Percentiles rank a stretch among this genome's conserved stretches.
Evolutionary conservation across 2,797 vertebrate species (phyloP).

Genomic region (Prionace glauca): DNA sequence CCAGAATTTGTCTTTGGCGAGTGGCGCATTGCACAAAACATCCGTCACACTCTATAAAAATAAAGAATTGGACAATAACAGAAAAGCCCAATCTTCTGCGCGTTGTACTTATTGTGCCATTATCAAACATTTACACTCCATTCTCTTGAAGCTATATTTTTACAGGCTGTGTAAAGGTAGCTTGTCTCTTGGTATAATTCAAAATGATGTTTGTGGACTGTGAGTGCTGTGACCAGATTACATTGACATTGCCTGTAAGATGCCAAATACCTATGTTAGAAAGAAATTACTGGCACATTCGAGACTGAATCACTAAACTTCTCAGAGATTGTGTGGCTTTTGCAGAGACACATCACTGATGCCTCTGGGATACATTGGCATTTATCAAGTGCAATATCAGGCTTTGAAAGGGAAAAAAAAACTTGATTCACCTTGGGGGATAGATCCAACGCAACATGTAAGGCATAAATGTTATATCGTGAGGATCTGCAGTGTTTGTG

Average conservation of each 20-base stretch:
- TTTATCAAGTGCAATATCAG: background rate
- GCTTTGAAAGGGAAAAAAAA: background rate
- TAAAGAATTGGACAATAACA: background rate
- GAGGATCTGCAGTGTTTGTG: no score
- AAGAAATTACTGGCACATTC: background rate
- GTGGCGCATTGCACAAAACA: background rate
- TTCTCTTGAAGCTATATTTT: conserved; percentile 18
- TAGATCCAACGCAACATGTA: background rate
- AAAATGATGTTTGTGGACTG: background rate
- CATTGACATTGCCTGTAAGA: background rate
- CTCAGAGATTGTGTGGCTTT: background rate
- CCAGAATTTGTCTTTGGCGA: background rate
- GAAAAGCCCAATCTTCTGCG: background rate
- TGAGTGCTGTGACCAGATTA: background rate
- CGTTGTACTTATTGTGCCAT: background rate
- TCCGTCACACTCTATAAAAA: background rate
- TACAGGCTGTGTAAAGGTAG: background rate
- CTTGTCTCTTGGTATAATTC: background rate
- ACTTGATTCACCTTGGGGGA: background rate
- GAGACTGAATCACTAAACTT: conserved; percentile 6
- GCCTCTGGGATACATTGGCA: conserved; percentile 10
- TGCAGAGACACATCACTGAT: background rate
- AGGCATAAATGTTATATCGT: background rate
- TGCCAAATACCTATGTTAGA: background rate
- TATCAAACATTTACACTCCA: background rate